Conservation (phyloP, 2,797 vertebrate species). For the Euthynnus affinis region DNA sequence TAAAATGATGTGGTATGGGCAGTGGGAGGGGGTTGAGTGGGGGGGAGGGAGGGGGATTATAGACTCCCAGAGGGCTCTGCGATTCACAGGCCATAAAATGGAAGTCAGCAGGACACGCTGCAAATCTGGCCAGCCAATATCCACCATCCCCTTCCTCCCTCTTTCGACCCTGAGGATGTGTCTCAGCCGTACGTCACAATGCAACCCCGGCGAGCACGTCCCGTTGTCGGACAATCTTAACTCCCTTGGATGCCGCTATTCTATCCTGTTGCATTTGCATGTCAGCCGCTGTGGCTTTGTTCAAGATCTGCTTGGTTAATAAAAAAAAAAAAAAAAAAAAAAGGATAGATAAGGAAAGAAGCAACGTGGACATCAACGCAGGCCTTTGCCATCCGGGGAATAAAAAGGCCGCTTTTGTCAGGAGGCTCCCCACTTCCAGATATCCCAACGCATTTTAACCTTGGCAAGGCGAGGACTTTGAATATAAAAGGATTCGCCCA, state of each 20-base stretch:
- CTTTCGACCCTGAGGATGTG: constrained; percentile 71
- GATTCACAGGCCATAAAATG: constrained; percentile 86
- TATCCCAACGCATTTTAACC: constrained; percentile 83
- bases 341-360: constrained; percentile 59
- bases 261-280: constrained; percentile 71
- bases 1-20: constrained; percentile 77
- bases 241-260: constrained; percentile 68
- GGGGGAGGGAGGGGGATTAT: constrained; percentile 78
- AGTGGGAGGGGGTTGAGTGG: constrained; percentile 22
- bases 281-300: constrained; percentile 72
- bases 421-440: constrained; percentile 78
- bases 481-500: constrained; percentile 83
- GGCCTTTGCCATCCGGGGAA: constrained; percentile 66
- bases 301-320: constrained; percentile 62
- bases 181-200: constrained; percentile 75
- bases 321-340: constrained; percentile 35
- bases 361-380: constrained; percentile 60
- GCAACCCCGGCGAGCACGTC: constrained; percentile 74
- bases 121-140: constrained; percentile 81
- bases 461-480: constrained; percentile 77
- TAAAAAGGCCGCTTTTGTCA: constrained; percentile 76
- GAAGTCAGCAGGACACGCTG: constrained; percentile 86
- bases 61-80: constrained; percentile 85
- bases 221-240: constrained; percentile 78
- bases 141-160: constrained; percentile 60